Conservation (phyloP, 2,888 invertebrate species). For the Macrophya alboannulata region DNA sequence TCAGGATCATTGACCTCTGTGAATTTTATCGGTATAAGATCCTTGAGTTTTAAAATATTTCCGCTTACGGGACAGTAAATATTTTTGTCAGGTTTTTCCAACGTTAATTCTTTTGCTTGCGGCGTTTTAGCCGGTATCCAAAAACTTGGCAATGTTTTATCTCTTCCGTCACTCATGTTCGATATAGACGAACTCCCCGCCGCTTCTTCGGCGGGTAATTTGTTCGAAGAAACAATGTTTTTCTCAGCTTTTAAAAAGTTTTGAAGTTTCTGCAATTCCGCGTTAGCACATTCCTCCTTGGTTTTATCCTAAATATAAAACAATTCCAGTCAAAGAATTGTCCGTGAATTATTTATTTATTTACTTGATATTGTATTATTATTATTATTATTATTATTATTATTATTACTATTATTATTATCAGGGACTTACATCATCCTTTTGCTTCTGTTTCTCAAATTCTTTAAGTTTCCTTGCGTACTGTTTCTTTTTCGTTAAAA, state of each 20-base stretch:
- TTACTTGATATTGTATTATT: conserved; percentile 1
- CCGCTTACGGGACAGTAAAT: conserved; percentile 93
- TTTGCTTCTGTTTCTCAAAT: conserved; percentile 93
- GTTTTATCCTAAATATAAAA: conserved; percentile 81
- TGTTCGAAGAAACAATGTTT: conserved; percentile 82
- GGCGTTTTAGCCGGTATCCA: conserved; percentile 98
- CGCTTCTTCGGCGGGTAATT: conserved; percentile 60
- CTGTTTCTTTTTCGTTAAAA: conserved; percentile 96
- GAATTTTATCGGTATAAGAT: conserved; percentile 96
- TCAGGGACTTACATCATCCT: conserved; percentile 83
- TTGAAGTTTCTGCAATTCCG: conserved; percentile 88
- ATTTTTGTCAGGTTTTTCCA: conserved; percentile 90
- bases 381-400: no score
- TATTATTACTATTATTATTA: no score
- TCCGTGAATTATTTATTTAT: background rate
- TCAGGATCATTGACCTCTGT: conserved; percentile 94
- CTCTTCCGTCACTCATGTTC: conserved; percentile 90
- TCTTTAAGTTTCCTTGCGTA: conserved; percentile 94
- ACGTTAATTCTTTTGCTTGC: conserved; percentile 86
- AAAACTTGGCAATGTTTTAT: conserved; percentile 95
- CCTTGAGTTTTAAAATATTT: conserved; percentile 93
- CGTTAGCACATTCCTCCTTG: conserved; percentile 87
- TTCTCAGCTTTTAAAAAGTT: conserved; percentile 93
- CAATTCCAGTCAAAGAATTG: conserved; percentile 46
- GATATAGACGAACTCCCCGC: conserved; percentile 83